Percentiles rank a stretch among this genome's conserved stretches.
phyloP scores from a whole-genome alignment of 2,888 invertebrate species.

The Hydriomena furcata region DNA sequence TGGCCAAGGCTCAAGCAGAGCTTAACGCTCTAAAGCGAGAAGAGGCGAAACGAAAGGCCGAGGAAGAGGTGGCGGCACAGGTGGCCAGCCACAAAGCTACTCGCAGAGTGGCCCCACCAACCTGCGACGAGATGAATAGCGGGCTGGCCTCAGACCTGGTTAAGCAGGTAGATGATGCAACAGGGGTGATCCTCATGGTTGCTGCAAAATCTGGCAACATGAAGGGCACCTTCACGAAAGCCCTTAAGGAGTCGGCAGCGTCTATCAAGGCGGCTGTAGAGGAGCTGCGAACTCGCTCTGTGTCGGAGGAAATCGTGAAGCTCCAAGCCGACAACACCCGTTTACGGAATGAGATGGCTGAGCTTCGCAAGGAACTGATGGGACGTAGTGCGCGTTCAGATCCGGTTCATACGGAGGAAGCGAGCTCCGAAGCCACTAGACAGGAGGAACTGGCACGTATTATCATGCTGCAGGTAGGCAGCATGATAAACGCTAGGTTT shows the following conservation, averaged over 20 bases:
- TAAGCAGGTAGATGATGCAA: neutral
- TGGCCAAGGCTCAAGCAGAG: neutral
- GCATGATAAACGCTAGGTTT: too few relatives aligned
- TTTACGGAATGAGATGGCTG: conserved; percentile 3
- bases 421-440: too few relatives aligned
- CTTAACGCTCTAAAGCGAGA: neutral
- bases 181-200: neutral
- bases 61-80: neutral
- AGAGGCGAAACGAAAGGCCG: neutral
- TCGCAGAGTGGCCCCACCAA: neutral
- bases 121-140: neutral
- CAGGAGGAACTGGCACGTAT: too few relatives aligned
- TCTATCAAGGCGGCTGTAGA: neutral
- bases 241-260: neutral
- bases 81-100: neutral
- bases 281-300: neutral
- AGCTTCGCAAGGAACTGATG: conserved; percentile 27
- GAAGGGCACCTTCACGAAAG: neutral
- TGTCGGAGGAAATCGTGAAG: neutral
- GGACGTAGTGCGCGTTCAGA: too few relatives aligned
- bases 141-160: neutral
- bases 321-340: neutral
- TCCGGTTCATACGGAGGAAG: too few relatives aligned
- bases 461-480: too few relatives aligned
- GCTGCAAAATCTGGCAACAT: neutral